These are phyloP conservation scores for Rambutsinella grinnellia DNA, from an alignment of 2,888 invertebrate genomes.

Conservation along the genomic window DNA sequence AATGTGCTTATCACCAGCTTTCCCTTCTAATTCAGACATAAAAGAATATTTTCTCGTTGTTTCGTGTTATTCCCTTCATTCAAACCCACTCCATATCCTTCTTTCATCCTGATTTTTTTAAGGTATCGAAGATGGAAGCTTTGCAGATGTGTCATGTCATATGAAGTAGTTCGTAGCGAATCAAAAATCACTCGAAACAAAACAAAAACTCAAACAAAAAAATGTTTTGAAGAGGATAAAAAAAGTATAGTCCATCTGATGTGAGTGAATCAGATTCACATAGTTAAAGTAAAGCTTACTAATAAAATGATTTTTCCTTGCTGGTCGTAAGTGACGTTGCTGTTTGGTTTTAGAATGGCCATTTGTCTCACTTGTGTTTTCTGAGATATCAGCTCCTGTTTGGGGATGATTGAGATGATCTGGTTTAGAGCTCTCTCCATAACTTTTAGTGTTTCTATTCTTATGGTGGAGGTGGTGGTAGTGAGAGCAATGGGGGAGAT, in stretches of 20 bases:
- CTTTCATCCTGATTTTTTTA: constrained; percentile 34
- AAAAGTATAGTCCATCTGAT: too few relatives aligned
- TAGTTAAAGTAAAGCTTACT: too few relatives aligned
- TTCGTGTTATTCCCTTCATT: not conserved
- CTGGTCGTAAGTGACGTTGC: too few relatives aligned
- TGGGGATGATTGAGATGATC: too few relatives aligned
- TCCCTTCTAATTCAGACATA: not conserved
- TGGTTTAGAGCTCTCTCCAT: too few relatives aligned
- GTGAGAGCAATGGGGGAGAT: constrained; percentile 8
- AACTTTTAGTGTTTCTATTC: too few relatives aligned
- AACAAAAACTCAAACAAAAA: constrained; percentile 14
- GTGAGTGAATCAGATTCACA: too few relatives aligned
- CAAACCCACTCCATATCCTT: constrained; percentile 10
- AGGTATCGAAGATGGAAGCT: constrained; percentile 9
- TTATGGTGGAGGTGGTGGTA: constrained; percentile 21
- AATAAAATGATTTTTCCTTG: too few relatives aligned
- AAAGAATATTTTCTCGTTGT: not conserved
- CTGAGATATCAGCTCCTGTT: too few relatives aligned
- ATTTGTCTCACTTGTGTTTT: too few relatives aligned
- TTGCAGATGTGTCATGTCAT: constrained; percentile 14
- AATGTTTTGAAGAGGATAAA: too few relatives aligned
- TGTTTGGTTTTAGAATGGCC: too few relatives aligned
- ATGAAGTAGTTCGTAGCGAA: constrained; percentile 13
- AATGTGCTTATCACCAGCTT: constrained; percentile 8
- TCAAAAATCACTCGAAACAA: constrained; percentile 11